phyloP scores from a whole-genome alignment of 2,797 vertebrate genomes.

The Salarias fasciatus region DNA sequence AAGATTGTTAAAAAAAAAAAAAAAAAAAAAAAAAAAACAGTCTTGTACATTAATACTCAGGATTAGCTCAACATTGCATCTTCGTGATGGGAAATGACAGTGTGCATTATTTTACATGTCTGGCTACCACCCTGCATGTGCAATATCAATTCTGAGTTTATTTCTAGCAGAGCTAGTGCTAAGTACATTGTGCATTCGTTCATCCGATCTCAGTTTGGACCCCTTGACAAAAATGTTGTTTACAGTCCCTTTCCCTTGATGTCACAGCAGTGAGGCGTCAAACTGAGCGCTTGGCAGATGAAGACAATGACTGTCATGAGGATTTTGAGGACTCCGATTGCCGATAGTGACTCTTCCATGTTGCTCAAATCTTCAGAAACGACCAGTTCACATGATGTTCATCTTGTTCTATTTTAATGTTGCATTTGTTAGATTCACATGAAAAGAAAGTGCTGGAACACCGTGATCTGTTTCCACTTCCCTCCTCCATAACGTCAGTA shows the following conservation, averaged over 20 bases:
- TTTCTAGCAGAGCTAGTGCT: too few species aligned
- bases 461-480: not conserved
- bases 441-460: not conserved
- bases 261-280: constrained; percentile 14
- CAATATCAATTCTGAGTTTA: too few species aligned
- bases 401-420: constrained; percentile 17
- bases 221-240: constrained; percentile 11
- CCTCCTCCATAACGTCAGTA: not conserved
- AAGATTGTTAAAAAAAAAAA: not conserved
- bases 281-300: constrained; percentile 19
- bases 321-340: constrained; percentile 36
- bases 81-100: too few species aligned
- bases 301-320: constrained; percentile 30
- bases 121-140: not conserved
- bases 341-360: constrained; percentile 26
- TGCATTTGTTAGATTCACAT: not conserved
- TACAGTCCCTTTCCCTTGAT: constrained; percentile 11
- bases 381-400: constrained; percentile 6
- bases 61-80: too few species aligned
- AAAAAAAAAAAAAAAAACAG: not conserved
- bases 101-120: too few species aligned
- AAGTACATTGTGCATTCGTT: not conserved
- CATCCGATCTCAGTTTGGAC: not conserved
- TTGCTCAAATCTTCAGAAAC: constrained; percentile 15
- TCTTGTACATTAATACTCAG: too few species aligned